phyloP scores from a whole-genome alignment of 2,113 vertebrate species.

The Syrrhaptes paradoxus region DNA sequence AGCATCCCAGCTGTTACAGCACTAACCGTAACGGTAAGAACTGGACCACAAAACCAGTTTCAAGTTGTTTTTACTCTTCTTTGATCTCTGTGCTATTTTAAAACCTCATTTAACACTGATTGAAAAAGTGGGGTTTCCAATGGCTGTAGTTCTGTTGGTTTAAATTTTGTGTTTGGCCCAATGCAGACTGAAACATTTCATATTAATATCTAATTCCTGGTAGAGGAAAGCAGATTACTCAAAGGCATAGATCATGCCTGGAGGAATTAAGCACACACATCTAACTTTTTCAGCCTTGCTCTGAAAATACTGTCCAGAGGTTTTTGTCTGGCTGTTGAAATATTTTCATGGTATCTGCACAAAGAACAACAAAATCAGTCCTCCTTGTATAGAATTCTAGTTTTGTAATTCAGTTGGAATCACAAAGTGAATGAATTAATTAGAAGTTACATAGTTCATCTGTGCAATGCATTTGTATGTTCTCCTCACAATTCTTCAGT shows the following conservation, averaged over 20 bases:
- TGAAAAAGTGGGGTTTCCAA: background rate
- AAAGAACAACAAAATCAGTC: background rate
- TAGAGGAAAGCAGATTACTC: background rate
- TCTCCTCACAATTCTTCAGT: background rate
- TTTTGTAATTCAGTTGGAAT: constrained; percentile 12
- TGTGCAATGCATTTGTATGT: background rate
- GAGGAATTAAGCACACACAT: background rate
- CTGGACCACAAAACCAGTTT: background rate
- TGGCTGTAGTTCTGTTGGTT: background rate
- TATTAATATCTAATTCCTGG: background rate
- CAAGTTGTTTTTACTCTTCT: background rate
- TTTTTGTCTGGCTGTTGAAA: background rate
- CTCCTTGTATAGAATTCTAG: background rate
- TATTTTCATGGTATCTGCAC: background rate
- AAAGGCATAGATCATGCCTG: background rate
- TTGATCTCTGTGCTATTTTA: background rate
- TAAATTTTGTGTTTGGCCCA: background rate
- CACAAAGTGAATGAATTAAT: background rate
- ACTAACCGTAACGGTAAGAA: constrained; percentile 86
- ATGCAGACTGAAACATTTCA: background rate
- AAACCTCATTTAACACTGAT: background rate
- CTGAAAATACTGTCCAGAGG: background rate
- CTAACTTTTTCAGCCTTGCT: background rate
- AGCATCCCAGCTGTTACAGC: constrained; percentile 74
- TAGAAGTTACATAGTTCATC: background rate